phyloP scores from a whole-genome alignment of 1,140 invertebrate genomes.

The Calliopsis andreniformis region DNA sequence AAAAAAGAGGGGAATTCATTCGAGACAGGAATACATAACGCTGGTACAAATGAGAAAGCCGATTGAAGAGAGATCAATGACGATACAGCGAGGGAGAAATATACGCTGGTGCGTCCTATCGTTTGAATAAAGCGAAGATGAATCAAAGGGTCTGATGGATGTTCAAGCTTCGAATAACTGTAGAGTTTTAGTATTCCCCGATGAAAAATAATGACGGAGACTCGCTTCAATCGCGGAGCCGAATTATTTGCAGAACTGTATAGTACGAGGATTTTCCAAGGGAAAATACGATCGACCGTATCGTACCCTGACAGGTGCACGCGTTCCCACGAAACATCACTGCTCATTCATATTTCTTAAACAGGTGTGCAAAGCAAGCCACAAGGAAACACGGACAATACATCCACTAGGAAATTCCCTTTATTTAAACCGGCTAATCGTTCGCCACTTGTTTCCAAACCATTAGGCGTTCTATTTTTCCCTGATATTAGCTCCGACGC shows the following conservation, averaged over 20 bases:
- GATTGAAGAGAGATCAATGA: conserved; percentile 13
- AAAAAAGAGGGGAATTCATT: neutral
- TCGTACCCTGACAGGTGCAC: neutral
- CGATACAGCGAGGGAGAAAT: neutral
- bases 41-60: no score
- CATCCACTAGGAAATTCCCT: neutral
- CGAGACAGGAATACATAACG: neutral
- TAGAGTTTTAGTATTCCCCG: no score
- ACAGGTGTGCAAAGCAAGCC: neutral
- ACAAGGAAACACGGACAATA: neutral
- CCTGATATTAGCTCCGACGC: no score
- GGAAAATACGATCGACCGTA: conserved; percentile 27
- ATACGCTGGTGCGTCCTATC: neutral
- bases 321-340: conserved; percentile 5
- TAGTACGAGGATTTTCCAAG: neutral
- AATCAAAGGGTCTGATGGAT: neutral
- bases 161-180: neutral
- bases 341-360: conserved; percentile 41
- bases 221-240: neutral
- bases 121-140: conserved; percentile 1
- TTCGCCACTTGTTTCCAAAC: no score
- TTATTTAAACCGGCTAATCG: no score
- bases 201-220: neutral
- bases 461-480: no score
- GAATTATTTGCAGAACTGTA: neutral